These are phyloP conservation scores for Cyrtonyx montezumae DNA, from an alignment of 2,113 vertebrate species.

Conservation along the genomic window DNA sequence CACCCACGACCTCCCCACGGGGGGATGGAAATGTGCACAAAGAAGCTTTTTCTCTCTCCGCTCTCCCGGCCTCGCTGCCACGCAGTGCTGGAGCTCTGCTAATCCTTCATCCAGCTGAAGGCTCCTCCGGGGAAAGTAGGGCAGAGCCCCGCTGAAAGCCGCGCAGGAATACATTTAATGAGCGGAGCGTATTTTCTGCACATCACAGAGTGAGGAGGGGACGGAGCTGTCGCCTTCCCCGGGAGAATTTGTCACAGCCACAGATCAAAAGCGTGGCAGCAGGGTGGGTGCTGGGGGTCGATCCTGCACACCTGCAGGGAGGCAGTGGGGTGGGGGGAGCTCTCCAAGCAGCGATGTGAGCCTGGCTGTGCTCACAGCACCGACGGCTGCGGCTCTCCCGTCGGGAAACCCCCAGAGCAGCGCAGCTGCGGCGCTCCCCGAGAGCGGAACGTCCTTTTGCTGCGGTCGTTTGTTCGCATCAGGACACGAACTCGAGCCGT, in stretches of 20 bases:
- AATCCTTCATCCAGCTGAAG: background rate
- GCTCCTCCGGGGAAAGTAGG: background rate
- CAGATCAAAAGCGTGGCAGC: fast-evolving
- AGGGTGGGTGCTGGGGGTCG: background rate
- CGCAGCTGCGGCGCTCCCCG: fast-evolving
- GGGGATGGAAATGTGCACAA: background rate
- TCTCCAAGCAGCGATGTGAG: fast-evolving
- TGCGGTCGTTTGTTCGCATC: fast-evolving
- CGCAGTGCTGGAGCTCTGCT: background rate
- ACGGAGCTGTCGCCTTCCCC: fast-evolving
- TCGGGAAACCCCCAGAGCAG: fast-evolving
- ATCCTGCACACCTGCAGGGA: too few relatives aligned
- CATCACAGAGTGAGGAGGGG: background rate
- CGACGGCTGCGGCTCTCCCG: fast-evolving
- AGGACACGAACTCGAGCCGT: background rate
- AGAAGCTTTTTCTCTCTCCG: background rate
- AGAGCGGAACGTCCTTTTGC: fast-evolving
- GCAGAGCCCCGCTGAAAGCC: fast-evolving
- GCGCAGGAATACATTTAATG: background rate
- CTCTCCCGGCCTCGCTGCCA: background rate
- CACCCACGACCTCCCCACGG: background rate
- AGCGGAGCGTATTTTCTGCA: background rate
- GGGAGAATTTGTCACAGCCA: fast-evolving
- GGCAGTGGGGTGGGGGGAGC: too few relatives aligned
- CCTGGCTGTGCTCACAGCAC: fast-evolving